Base-by-base conservation (phyloP, 2,888 invertebrate genomes). In the Pyrrhosoma nymphula region DNA sequence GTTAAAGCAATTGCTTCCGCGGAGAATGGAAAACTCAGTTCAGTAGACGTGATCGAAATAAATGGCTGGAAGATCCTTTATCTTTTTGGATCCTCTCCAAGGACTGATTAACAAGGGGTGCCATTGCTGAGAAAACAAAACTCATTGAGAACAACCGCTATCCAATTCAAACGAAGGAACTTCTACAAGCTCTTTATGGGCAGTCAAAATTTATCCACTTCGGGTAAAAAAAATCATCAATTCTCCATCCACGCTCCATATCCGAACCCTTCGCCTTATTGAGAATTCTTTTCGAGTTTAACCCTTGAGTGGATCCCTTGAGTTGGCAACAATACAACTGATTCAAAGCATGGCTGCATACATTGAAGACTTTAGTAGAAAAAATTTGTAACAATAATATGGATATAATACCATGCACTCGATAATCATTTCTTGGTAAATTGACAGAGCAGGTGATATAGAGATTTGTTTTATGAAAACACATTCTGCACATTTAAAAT, bases 1-100 rank as follows among this genome's bases (percentile, higher is more conserved):
- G 30, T 30, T 30, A n/a, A 75, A 75, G 16, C n/a, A 75, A 69
- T 69, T 69, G 69, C 3, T 75, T 75, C 75, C 75, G 16, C 30
- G 30, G 75, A 12, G 75, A 16, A 75, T 75, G n/a, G 75, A 30
- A 75, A 75, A 10, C n/a, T 75, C 75, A 75, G 12, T 23, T 75
- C 30, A 10, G 75, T 75, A 30, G n/a, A 75, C 6, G 75, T 75
- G 75, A 75, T 75, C 75, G 30, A n/a, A 75, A 30, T 75, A 75
- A 75, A n/a, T 30, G 75, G 30, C 30, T 30, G 75, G 30, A 75
- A 30, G 20, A 75, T 75, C n/a, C 30, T 75, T 75, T 75, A 75
- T 75, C 75, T 75, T 75, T 30, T 30, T 75, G 75, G 75, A n/a
- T 30, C n/a, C n/a, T 30, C 75, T 75, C 75, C 75, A 75, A 75